These are phyloP conservation scores for Metallyticus violacea DNA, from an alignment of 2,888 invertebrate species.

Conservation along the genomic window DNA sequence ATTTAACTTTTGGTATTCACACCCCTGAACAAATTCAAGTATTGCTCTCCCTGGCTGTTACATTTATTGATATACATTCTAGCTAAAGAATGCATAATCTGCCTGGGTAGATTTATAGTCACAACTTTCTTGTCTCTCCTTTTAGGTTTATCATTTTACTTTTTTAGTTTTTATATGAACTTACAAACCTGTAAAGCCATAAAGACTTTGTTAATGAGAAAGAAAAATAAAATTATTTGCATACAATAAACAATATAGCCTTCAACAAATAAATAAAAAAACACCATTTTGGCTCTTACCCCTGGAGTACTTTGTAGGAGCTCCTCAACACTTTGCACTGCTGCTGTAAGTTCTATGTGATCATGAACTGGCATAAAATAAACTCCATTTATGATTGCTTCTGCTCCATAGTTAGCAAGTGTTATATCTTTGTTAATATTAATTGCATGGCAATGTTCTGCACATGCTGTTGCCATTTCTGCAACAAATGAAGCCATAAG, in stretches of 20 bases:
- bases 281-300: not conserved
- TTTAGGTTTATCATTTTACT: too few relatives aligned
- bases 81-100: too few relatives aligned
- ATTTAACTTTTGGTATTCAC: too few relatives aligned
- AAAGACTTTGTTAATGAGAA: too few relatives aligned
- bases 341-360: slow-evolving; percentile 46
- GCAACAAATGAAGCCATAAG: slow-evolving; percentile 13
- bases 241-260: not conserved
- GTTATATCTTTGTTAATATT: not conserved
- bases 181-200: too few relatives aligned
- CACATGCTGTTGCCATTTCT: slow-evolving; percentile 35
- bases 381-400: slow-evolving; percentile 41
- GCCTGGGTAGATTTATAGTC: too few relatives aligned
- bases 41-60: too few relatives aligned
- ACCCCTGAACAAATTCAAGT: too few relatives aligned
- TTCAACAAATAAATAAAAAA: not conserved
- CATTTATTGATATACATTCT: too few relatives aligned
- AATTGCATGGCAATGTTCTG: slow-evolving; percentile 29
- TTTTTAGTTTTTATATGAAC: too few relatives aligned
- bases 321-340: slow-evolving; percentile 37
- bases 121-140: too few relatives aligned
- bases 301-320: not conserved
- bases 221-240: too few relatives aligned
- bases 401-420: slow-evolving; percentile 34
- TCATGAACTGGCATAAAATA: slow-evolving; percentile 43